Evolutionary conservation across 2,888 invertebrate species (phyloP).

Genomic region (Chaitophorus viminalis): DNA sequence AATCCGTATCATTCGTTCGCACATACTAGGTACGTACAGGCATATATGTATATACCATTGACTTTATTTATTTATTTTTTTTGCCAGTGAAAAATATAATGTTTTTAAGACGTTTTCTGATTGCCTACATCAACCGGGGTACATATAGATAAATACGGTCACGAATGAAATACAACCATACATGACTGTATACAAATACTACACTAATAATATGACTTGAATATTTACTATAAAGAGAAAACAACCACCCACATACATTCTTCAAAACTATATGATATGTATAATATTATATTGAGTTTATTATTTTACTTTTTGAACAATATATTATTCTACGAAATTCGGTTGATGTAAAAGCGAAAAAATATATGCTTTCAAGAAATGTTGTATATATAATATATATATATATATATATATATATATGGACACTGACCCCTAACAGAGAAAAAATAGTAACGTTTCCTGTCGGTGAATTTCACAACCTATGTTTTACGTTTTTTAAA

Average conservation of each 20-base stretch:
- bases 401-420: background rate
- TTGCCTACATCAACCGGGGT: background rate
- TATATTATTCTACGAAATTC: background rate
- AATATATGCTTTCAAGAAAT: background rate
- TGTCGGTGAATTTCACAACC: slow-evolving; percentile 25
- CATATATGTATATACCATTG: background rate
- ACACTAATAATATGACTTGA: background rate
- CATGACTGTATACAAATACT: background rate
- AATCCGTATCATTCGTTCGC: slow-evolving; percentile 27
- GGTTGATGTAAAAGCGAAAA: background rate
- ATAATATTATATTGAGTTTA: too few relatives aligned
- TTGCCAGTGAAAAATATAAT: slow-evolving; percentile 11
- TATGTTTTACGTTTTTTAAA: slow-evolving; percentile 34
- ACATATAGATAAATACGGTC: slow-evolving; percentile 12
- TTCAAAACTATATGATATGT: background rate
- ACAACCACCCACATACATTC: background rate
- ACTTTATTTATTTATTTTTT: background rate
- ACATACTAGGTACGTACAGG: background rate
- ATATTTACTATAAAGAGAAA: background rate
- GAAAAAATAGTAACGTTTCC: slow-evolving; percentile 13
- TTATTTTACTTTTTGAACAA: background rate
- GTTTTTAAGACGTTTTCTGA: slow-evolving; percentile 39
- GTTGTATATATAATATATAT: background rate
- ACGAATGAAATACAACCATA: background rate
- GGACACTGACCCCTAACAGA: background rate